Evolutionary conservation across 1,140 invertebrate genomes (phyloP), one percentile per base, ranked within the genome.

Genomic region (Cydia amplana): DNA sequence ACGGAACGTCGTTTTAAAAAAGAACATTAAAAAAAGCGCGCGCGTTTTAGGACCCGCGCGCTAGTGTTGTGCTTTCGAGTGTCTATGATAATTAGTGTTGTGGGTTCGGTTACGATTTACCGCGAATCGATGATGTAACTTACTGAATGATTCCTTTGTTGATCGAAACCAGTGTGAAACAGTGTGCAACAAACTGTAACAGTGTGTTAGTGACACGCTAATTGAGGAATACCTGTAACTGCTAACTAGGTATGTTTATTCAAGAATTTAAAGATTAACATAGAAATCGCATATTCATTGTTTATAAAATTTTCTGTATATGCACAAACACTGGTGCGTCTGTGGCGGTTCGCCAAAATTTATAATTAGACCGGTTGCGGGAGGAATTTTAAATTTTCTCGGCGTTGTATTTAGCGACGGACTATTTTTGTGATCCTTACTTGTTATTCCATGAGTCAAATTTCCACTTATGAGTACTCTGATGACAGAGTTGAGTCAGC

Each of bases 81-180:
- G 75, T 72, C 78, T 76, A 78, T 72, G 78, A 72, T 81, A 84
- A 84, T 80, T 80, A 55, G 72, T 80, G 74, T 63, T 84, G 76
- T 75, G 73, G 79, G 77, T 80, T 82, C 72, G 55, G 70, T 64
- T 76, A 80, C 67, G 83, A 73, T 86, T 88, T 87, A 82, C 83
- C 77, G 83, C 82, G 83, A 86, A 86, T 84, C 75, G 81, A 79
- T 89, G 84, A 89, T 88, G 86, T 89, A 90, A 90, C 79, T 81
- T 78, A 76, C 65, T 83, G 78, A 83, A 85, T 83, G 76, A 77
- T 80, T 76, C 75, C 82, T 84, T 90, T 88, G 87, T 89, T 76
- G 73, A 76, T 74, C 63, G 67, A 80, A 25, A 74, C 77, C 77
- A 74, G 78, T 84, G 85, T 75, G 73, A 83, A 87, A 89, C 82